These are phyloP conservation scores for Panopea generosa DNA, from an alignment of 2,888 invertebrate species.

Conservation along the genomic window DNA sequence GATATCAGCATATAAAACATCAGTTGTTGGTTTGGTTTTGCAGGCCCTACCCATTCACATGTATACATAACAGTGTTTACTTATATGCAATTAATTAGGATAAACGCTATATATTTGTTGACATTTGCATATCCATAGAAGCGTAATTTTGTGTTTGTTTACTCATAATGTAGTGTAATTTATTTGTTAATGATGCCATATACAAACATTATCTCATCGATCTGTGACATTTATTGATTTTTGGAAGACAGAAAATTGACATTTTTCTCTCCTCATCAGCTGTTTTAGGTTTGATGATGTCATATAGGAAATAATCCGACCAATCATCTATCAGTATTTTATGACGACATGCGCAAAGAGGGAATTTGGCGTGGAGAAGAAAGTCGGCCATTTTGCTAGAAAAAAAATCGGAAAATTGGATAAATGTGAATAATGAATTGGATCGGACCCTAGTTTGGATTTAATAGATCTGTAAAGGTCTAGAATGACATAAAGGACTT, in stretches of 20 bases:
- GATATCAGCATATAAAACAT: too few species aligned
- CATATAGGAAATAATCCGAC: conserved; percentile 61
- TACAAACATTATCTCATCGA: too few species aligned
- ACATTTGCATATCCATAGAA: too few species aligned
- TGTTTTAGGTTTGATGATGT: conserved; percentile 69
- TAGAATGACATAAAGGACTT: conserved; percentile 9
- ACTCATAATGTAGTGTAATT: too few species aligned
- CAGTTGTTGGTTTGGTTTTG: too few species aligned
- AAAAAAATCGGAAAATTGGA: conserved; percentile 42
- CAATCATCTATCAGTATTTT: conserved; percentile 56
- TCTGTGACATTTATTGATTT: too few species aligned
- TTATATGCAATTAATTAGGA: too few species aligned
- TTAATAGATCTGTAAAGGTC: neutral
- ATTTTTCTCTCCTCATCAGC: conserved; percentile 59
- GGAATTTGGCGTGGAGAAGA: conserved; percentile 77
- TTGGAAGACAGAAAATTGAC: conserved; percentile 16
- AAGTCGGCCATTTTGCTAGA: conserved; percentile 81
- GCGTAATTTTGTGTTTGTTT: too few species aligned
- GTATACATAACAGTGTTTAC: too few species aligned
- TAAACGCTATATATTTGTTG: too few species aligned
- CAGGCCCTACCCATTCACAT: too few species aligned
- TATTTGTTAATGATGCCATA: too few species aligned
- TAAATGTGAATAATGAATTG: conserved; percentile 29
- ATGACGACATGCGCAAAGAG: conserved; percentile 76
- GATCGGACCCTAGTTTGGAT: conserved; percentile 18